A percentile compares a stretch with the other conserved stretches of the same genome.
These are phyloP conservation scores for Brachyptera risi DNA, from an alignment of 2,888 invertebrate species.

Conservation along the genomic window DNA sequence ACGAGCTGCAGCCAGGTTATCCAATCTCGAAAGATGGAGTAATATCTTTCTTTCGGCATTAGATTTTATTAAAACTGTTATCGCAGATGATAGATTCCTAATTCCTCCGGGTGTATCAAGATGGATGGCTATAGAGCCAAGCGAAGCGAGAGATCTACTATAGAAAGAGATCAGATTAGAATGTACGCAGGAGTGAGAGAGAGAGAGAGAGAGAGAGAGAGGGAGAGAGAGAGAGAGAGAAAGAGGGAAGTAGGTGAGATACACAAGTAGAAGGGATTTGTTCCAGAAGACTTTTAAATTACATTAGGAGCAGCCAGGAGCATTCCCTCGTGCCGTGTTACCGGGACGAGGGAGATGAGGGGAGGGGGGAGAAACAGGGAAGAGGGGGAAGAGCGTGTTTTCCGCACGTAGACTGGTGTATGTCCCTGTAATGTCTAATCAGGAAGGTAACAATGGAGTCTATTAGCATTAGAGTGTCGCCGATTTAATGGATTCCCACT, in stretches of 20 bases:
- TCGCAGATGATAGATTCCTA: background rate
- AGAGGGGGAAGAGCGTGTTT: conserved; percentile 17
- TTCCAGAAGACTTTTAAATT: conserved; percentile 31
- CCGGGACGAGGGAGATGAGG: background rate
- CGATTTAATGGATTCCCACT: too few relatives aligned
- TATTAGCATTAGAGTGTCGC: too few relatives aligned
- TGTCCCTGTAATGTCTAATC: conserved; percentile 28
- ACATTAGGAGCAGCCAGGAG: conserved; percentile 27
- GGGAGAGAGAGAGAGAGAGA: too few relatives aligned
- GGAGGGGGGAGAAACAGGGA: conserved; percentile 2
- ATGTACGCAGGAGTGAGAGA: background rate
- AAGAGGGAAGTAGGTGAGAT: background rate
- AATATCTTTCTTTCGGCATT: too few relatives aligned
- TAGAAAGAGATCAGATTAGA: background rate
- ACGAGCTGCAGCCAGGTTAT: too few relatives aligned
- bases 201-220: too few relatives aligned
- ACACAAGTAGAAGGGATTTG: conserved; percentile 27
- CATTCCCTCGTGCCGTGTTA: conserved; percentile 24
- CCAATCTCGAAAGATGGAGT: too few relatives aligned
- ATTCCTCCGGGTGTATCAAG: background rate
- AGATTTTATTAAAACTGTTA: background rate
- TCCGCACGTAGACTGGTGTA: conserved; percentile 13
- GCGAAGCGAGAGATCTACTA: background rate
- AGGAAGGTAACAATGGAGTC: conserved; percentile 21
- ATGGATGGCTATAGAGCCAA: background rate